Conservation (phyloP, 2,113 vertebrate species). For the Pelecanoides urinatrix region DNA sequence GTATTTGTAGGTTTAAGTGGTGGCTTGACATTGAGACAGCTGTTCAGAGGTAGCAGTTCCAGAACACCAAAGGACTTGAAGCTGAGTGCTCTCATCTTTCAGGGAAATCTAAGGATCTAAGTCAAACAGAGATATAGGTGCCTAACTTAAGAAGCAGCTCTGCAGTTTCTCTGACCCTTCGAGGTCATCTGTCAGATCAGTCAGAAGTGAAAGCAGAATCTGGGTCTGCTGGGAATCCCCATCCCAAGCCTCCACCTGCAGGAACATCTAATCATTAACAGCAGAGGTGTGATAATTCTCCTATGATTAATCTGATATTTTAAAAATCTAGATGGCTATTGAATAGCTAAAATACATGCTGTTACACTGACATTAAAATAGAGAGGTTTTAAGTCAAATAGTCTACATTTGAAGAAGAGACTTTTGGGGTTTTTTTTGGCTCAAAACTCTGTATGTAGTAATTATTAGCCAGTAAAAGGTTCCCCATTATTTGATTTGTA, state of each 20-base stretch:
- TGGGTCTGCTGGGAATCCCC: not conserved
- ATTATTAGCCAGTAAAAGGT: not conserved
- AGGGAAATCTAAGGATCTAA: not conserved
- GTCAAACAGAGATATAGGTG: not conserved
- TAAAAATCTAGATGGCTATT: not conserved
- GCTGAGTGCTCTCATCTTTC: slow-evolving; percentile 13
- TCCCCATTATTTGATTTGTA: not conserved
- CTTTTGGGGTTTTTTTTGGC: not conserved
- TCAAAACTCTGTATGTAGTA: not conserved
- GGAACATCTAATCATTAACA: not conserved
- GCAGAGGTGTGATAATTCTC: not conserved
- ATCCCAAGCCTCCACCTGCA: not conserved
- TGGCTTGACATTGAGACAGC: slow-evolving; percentile 33
- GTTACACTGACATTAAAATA: not conserved
- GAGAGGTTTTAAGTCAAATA: not conserved
- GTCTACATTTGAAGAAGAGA: not conserved
- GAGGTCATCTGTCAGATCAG: not conserved
- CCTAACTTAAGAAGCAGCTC: not conserved
- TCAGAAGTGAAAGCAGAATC: not conserved
- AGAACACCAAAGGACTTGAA: slow-evolving; percentile 1
- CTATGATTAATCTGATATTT: not conserved
- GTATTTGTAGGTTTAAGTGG: slow-evolving; percentile 31
- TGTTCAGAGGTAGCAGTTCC: not conserved
- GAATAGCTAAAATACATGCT: not conserved
- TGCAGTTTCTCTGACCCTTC: not conserved